Conservation (phyloP, 1,140 invertebrate species). For the Steinernema khuongi region DNA sequence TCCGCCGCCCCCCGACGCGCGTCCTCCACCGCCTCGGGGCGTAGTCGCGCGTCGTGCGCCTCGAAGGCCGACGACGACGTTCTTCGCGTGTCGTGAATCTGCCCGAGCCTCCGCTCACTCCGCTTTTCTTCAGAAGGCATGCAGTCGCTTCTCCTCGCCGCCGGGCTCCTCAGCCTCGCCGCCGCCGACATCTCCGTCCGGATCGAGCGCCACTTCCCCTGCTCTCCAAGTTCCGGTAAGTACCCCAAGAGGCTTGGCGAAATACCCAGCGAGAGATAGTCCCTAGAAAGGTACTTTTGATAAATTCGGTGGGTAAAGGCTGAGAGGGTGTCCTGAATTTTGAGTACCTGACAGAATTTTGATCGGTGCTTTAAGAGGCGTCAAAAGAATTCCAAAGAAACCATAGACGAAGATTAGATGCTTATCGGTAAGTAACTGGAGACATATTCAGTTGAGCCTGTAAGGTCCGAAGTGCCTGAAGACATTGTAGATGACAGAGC, state of each 20-base stretch:
- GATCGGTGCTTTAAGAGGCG: too few relatives aligned
- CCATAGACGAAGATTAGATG: too few relatives aligned
- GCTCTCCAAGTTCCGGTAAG: conserved; percentile 51
- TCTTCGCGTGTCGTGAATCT: conserved; percentile 14
- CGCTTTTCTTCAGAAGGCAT: not conserved
- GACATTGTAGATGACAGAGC: too few relatives aligned
- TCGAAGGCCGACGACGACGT: conserved; percentile 9
- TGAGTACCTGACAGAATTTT: too few relatives aligned
- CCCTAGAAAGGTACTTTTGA: too few relatives aligned
- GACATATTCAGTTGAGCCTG: too few relatives aligned
- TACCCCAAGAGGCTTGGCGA: not conserved
- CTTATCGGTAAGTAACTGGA: too few relatives aligned
- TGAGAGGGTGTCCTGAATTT: too few relatives aligned
- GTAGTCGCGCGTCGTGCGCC: not conserved
- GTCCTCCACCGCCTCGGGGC: not conserved
- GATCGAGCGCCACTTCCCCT: conserved; percentile 56
- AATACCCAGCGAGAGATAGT: too few relatives aligned
- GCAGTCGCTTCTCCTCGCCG: not conserved
- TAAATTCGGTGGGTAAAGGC: too few relatives aligned
- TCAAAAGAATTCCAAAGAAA: too few relatives aligned
- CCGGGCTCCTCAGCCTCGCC: not conserved
- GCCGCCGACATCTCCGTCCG: conserved; percentile 52
- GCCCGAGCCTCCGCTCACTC: not conserved
- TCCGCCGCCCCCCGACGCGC: not conserved
- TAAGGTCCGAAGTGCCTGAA: too few relatives aligned